Percentiles rank a stretch among this genome's conserved stretches.
phyloP scores from a whole-genome alignment of 35 echinoderm and acorn worm genomes.

The Apostichopus japonicus region DNA sequence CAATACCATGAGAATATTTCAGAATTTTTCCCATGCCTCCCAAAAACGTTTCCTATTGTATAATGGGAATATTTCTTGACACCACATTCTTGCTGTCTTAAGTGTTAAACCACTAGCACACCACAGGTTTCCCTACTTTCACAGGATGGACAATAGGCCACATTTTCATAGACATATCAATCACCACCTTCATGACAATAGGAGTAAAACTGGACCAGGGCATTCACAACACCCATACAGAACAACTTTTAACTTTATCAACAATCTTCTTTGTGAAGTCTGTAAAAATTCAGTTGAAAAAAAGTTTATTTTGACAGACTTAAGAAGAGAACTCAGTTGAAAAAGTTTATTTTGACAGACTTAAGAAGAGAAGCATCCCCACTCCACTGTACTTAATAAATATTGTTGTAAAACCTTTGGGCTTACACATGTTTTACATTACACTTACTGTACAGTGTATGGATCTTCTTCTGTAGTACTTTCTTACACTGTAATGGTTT shows the following conservation, averaged over 20 bases:
- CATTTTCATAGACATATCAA: constrained; percentile 32
- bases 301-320: constrained; percentile 37
- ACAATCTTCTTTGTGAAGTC: constrained; percentile 14
- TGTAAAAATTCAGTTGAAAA: background rate
- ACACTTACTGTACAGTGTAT: no score
- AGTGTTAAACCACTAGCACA: background rate
- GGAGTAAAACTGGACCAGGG: constrained; percentile 36
- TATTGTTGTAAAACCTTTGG: background rate
- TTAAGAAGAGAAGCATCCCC: background rate
- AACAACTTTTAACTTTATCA: constrained; percentile 7
- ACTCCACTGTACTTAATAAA: background rate
- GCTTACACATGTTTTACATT: no score
- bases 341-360: no score
- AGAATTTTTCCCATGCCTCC: no score
- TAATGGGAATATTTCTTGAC: background rate
- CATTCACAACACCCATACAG: background rate
- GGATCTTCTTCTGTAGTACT: no score
- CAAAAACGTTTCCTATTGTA: no score
- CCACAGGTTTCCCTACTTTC: background rate
- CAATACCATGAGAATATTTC: no score
- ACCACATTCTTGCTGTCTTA: background rate
- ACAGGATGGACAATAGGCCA: background rate
- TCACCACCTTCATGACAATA: constrained; percentile 29
- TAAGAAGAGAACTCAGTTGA: no score
- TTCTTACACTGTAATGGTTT: no score